phyloP scores from a whole-genome alignment of 2,113 vertebrate species.

The Speoplatyrhinus poulsoni region DNA sequence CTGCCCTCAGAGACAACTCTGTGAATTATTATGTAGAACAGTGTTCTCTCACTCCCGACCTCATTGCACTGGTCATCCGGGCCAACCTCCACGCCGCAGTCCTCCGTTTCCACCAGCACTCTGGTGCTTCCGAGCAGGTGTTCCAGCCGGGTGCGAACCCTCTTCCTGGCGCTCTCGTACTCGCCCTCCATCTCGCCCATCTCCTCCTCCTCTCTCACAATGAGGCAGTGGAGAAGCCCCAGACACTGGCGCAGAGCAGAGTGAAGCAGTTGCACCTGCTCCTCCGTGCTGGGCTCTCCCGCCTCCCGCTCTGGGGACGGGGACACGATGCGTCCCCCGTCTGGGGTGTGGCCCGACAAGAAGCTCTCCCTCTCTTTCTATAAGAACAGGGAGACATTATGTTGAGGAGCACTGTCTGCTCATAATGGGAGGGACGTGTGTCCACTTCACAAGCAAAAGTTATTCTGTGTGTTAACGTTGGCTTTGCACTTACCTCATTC shows the following conservation, averaged over 20 bases:
- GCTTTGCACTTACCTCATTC: conserved; percentile 5
- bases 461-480: not conserved
- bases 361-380: conserved; percentile 74
- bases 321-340: conserved; percentile 62
- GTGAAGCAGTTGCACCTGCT: conserved; percentile 68
- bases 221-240: conserved; percentile 71
- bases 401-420: too few relatives aligned
- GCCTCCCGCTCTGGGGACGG: conserved; percentile 42
- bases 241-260: conserved; percentile 71
- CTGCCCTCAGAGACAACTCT: too few relatives aligned
- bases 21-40: not conserved
- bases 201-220: conserved; percentile 72
- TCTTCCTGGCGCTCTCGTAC: conserved; percentile 65
- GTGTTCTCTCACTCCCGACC: conserved; percentile 40
- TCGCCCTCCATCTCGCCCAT: conserved; percentile 68
- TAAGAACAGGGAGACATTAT: not conserved
- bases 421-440: not conserved
- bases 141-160: conserved; percentile 62
- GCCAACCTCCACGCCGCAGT: conserved; percentile 51
- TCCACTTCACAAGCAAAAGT: not conserved
- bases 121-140: conserved; percentile 70
- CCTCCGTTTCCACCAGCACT: conserved; percentile 49
- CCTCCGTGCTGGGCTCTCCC: conserved; percentile 42
- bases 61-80: conserved; percentile 66
- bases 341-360: conserved; percentile 56